These are phyloP conservation scores for Danio rerio DNA, from an alignment of 2,113 vertebrate genomes.

Conservation along the genomic window GRCz12tu NC_133189.1:8662001-8662500, in stretches of 20 bases:
- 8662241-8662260: background rate
- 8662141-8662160: too few relatives aligned
- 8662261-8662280: background rate
- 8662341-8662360: slow-evolving; percentile 54
- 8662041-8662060: background rate
- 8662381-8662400: slow-evolving; percentile 67
- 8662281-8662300: background rate
- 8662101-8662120: too few relatives aligned
- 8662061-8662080: background rate
- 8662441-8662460: slow-evolving; percentile 15
- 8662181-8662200: background rate
- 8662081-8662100: background rate
- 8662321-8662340: slow-evolving; percentile 47
- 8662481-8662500: slow-evolving; percentile 18
- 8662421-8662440: slow-evolving; percentile 27
- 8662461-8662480: slow-evolving; percentile 18
- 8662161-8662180: too few relatives aligned
- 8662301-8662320: background rate
- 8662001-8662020: too few relatives aligned
- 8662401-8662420: slow-evolving; percentile 65
- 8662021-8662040: too few relatives aligned
- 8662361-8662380: slow-evolving; percentile 70
- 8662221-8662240: background rate
- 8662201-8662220: background rate
- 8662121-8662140: too few relatives aligned